Percentiles rank a stretch among this genome's conserved stretches.
Evolutionary conservation across 2,113 vertebrate species (phyloP).

Genomic region (Leucosticte australis): DNA sequence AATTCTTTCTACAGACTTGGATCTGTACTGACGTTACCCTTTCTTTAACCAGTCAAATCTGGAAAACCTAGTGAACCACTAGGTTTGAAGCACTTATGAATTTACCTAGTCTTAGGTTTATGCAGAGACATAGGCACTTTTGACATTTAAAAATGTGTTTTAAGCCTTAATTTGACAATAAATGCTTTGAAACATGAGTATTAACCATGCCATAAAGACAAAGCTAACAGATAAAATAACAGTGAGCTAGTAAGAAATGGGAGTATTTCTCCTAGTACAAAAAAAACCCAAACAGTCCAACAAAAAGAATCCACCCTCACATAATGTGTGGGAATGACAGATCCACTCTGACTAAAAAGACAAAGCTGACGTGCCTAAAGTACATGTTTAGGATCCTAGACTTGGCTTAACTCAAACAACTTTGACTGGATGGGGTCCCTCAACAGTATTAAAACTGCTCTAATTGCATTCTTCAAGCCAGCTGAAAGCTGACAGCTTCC

Average conservation of each 20-base stretch:
- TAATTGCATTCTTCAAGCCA: slow-evolving; percentile 84
- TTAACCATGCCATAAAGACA: slow-evolving; percentile 18
- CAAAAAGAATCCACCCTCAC: not conserved
- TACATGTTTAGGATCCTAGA: slow-evolving; percentile 63
- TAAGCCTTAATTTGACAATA: slow-evolving; percentile 51
- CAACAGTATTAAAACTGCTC: slow-evolving; percentile 75
- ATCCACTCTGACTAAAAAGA: not conserved
- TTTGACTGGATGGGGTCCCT: slow-evolving; percentile 75
- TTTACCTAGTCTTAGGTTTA: not conserved
- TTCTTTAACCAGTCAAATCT: not conserved
- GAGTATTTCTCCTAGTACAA: not conserved
- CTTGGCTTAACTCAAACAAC: slow-evolving; percentile 66
- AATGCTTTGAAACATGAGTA: slow-evolving; percentile 35
- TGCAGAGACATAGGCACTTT: not conserved
- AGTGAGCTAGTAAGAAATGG: not conserved
- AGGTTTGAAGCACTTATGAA: not conserved
- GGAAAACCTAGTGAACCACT: not conserved
- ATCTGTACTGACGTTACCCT: not conserved
- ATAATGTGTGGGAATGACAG: not conserved
- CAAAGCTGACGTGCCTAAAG: slow-evolving; percentile 9
- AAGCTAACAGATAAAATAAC: slow-evolving; percentile 22
- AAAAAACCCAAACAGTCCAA: not conserved
- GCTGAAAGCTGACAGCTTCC: slow-evolving; percentile 82
- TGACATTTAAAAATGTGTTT: slow-evolving; percentile 42
- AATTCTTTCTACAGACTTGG: not conserved